Percentiles rank a stretch among this genome's conserved stretches.
Evolutionary conservation across 2,113 vertebrate genomes (phyloP).

Genomic region (Tragulus kanchil): DNA sequence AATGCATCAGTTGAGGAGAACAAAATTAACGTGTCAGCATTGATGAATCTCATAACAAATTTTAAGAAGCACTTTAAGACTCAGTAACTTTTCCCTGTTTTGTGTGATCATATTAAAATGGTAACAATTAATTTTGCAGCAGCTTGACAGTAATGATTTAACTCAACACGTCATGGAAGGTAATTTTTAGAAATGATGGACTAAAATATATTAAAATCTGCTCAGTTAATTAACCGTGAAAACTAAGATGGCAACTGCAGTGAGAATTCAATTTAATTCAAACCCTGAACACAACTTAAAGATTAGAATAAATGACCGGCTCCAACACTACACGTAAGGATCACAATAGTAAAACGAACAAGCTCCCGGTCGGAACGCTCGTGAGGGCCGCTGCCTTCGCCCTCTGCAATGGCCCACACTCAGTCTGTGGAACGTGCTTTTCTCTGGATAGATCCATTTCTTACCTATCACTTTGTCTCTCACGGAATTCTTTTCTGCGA

Average conservation of each 20-base stretch:
- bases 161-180: constrained; percentile 56
- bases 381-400: neutral
- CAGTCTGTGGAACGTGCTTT: too few relatives aligned
- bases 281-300: neutral
- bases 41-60: constrained; percentile 49
- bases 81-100: neutral
- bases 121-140: constrained; percentile 28
- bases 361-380: neutral
- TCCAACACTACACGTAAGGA: neutral
- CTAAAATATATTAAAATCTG: constrained; percentile 41
- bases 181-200: constrained; percentile 55
- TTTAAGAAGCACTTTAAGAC: constrained; percentile 67
- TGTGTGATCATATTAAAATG: constrained; percentile 39
- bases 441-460: too few relatives aligned
- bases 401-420: too few relatives aligned
- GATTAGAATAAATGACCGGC: neutral
- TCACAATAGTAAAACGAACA: neutral
- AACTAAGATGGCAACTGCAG: neutral
- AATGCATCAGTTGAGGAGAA: constrained; percentile 68
- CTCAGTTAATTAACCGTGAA: constrained; percentile 55
- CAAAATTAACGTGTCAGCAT: constrained; percentile 76
- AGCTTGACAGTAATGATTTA: constrained; percentile 54
- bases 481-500: too few relatives aligned
- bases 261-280: neutral
- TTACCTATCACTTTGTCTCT: too few relatives aligned